Evolutionary conservation across 2,797 vertebrate genomes (phyloP), one percentile per base, ranked within the genome.

Genomic region (Phoebastria nigripes): DNA sequence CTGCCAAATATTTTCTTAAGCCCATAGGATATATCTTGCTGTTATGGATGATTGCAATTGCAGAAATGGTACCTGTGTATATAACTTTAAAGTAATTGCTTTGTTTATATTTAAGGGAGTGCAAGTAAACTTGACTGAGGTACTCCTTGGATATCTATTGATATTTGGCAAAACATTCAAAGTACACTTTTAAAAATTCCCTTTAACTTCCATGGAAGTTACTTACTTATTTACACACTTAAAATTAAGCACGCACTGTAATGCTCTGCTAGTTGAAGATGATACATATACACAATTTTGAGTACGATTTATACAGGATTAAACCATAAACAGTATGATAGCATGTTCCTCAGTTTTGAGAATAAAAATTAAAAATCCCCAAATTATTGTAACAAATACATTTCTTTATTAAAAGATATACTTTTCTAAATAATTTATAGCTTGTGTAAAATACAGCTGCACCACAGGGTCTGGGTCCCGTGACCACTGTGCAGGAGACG

Each of bases 311-410:
- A 44, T 44, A 56, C 3, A 67, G 31, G 21, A 93, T 51, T 71
- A 67, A 67, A 69, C 24, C 33, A 81, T 71, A 84, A 81, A 11
- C 69, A 95, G 42, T 63, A 67, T 31, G 59, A 59, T 72, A 87
- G 67, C 65, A 69, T 70, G 46, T 93, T 87, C 28, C 54, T 47
- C 16, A 26, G 46, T 88, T 92, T 78, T 70, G 47, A 91, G 70
- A 92, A 94, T 82, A 94, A 89, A 94, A 96, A 82, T 71, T 81
- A 37, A 54, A 94, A 89, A 91, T 59, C 26, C 29, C 56, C 24
- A 31, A 85, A 97, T 93, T 93, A 92, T 73, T 85, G 49, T 66
- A 94, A 93, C 25, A 91, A 97, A 76, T 11, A 26, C 3, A 37
- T 17, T 11, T 31, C 3, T n/a, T 85, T 31, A 49, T 41, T 70